These are phyloP conservation scores for Epizoanthus scotinus DNA, from an alignment of 92 coral and sea anemone genomes.

Conservation along the genomic window DNA sequence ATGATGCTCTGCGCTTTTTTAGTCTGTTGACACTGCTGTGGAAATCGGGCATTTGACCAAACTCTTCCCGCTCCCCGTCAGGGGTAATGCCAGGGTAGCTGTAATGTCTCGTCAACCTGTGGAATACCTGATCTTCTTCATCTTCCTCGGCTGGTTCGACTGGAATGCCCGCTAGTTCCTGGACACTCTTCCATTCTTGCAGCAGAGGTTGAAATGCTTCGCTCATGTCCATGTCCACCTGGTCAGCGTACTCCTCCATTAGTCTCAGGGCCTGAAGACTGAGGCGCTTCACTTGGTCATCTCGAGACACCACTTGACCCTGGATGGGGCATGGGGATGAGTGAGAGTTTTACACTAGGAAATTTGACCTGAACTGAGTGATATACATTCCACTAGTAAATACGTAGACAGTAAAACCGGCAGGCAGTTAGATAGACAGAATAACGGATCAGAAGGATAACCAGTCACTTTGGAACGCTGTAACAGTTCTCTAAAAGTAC, in stretches of 20 bases:
- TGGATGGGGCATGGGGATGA: conserved; percentile 1
- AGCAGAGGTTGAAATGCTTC: conserved; percentile 82
- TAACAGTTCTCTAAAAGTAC: too few relatives aligned
- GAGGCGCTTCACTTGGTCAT: conserved; percentile 73
- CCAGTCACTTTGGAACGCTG: too few relatives aligned
- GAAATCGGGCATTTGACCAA: conserved; percentile 38
- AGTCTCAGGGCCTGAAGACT: conserved; percentile 83
- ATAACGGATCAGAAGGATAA: too few relatives aligned
- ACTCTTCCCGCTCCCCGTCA: conserved; percentile 46
- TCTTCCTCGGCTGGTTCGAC: conserved; percentile 50
- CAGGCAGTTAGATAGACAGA: background rate
- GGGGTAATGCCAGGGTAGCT: conserved; percentile 41
- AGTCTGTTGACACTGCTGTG: background rate
- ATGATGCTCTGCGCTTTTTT: conserved; percentile 2
- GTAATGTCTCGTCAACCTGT: conserved; percentile 51
- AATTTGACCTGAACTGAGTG: too few relatives aligned
- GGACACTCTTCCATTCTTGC: conserved; percentile 92
- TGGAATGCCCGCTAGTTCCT: conserved; percentile 84
- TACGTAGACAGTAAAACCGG: too few relatives aligned
- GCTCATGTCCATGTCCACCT: conserved; percentile 81
- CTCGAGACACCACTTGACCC: conserved; percentile 82
- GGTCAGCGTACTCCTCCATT: conserved; percentile 76
- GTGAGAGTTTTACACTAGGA: background rate
- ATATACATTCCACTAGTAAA: too few relatives aligned
- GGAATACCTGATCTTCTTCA: conserved; percentile 40